A percentile compares a stretch with the other conserved stretches of the same genome.
Conservation (phyloP, 2,113 vertebrate species). For the Psittacus erithacus region DNA sequence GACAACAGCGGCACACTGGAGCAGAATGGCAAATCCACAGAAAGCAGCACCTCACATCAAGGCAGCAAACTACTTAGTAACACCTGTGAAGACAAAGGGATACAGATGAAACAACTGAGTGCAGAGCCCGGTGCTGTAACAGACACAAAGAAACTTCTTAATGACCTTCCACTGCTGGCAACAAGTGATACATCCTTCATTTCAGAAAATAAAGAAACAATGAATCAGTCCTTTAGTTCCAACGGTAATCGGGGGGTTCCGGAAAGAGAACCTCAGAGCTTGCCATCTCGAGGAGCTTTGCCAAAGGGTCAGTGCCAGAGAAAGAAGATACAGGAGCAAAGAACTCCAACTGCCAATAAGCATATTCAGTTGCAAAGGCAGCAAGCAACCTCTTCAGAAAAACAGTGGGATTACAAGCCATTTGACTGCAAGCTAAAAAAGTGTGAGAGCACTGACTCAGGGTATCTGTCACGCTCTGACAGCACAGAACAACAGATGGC, state of each 20-base stretch:
- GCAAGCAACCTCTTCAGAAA: constrained; percentile 81
- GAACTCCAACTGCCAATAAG: constrained; percentile 40
- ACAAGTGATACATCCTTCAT: not conserved
- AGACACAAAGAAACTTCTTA: not conserved
- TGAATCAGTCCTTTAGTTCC: not conserved
- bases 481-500: constrained; percentile 82
- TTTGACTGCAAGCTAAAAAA: constrained; percentile 84
- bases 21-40: constrained; percentile 19
- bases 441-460: constrained; percentile 95
- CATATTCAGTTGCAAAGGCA: constrained; percentile 82
- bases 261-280: constrained; percentile 17
- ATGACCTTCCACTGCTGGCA: not conserved
- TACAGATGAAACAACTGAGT: not conserved
- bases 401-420: constrained; percentile 77
- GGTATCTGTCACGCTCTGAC: constrained; percentile 89
- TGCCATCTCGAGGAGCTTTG: not conserved
- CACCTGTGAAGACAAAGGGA: not conserved
- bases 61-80: not conserved
- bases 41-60: not conserved
- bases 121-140: not conserved
- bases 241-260: not conserved
- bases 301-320: not conserved
- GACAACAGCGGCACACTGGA: constrained; percentile 47
- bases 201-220: constrained; percentile 12
- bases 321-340: constrained; percentile 60